These are phyloP conservation scores for Scaptomyza polygonia DNA, from an alignment of 2,888 invertebrate species.

Conservation along the genomic window DNA sequence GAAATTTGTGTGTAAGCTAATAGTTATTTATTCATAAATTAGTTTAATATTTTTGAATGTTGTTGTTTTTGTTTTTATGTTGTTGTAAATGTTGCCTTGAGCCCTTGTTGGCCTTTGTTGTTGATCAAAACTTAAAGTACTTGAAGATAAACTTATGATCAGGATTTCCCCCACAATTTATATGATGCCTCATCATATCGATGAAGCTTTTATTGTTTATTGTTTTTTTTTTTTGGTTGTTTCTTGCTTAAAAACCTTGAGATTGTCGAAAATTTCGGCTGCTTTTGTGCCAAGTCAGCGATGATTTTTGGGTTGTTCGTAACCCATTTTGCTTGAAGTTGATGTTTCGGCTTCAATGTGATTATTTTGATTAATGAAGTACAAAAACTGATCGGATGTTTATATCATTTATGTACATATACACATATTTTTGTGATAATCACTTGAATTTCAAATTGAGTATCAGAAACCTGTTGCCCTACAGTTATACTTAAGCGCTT, in stretches of 20 bases:
- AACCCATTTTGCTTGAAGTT: background rate
- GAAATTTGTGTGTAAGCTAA: conserved; percentile 28
- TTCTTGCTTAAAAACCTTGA: conserved; percentile 56
- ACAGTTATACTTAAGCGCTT: conserved; percentile 21
- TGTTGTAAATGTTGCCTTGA: conserved; percentile 6
- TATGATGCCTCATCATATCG: conserved; percentile 37
- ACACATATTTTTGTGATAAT: conserved; percentile 12
- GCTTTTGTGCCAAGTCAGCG: conserved; percentile 46
- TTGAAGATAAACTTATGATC: conserved; percentile 47
- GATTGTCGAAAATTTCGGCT: conserved; percentile 39
- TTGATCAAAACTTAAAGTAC: conserved; percentile 25
- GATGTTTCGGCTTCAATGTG: conserved; percentile 24
- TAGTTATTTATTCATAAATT: conserved; percentile 1
- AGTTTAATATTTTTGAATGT: background rate
- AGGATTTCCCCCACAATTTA: conserved; percentile 57
- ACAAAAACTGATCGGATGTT: conserved; percentile 30
- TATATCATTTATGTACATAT: conserved; percentile 4
- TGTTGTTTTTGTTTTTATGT: conserved; percentile 2
- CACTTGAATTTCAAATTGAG: conserved; percentile 16
- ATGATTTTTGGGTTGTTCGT: conserved; percentile 3
- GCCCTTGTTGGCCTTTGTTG: conserved; percentile 32
- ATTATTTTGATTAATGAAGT: conserved; percentile 67
- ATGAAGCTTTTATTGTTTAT: conserved; percentile 25
- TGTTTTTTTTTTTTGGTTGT: conserved; percentile 36
- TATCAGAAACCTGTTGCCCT: conserved; percentile 45